phyloP scores from a whole-genome alignment of 2,797 vertebrate genomes.

The Sebastes elongatus region DNA sequence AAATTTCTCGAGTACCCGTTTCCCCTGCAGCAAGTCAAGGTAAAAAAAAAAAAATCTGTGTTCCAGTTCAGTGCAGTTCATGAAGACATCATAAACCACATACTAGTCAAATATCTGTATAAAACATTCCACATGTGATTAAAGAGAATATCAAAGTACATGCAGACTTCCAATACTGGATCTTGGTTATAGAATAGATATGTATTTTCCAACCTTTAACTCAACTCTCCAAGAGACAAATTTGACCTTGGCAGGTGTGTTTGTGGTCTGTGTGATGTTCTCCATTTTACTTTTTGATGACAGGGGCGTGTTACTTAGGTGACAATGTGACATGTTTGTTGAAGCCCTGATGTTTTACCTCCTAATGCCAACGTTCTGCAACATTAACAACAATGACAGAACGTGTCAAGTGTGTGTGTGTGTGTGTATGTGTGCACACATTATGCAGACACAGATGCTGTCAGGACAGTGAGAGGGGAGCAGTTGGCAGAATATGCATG shows the following conservation, averaged over 20 bases:
- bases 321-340: constrained; percentile 29
- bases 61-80: neutral
- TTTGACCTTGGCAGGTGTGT: neutral
- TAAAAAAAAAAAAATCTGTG: neutral
- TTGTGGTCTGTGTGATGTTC: neutral
- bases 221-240: neutral
- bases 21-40: neutral
- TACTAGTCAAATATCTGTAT: neutral
- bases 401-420: neutral
- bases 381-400: constrained; percentile 5
- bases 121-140: neutral
- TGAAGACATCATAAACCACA: neutral
- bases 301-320: neutral
- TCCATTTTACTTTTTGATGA: constrained; percentile 17
- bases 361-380: constrained; percentile 19
- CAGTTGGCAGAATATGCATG: constrained; percentile 47
- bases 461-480: constrained; percentile 33
- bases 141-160: neutral
- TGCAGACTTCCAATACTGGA: neutral
- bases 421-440: neutral
- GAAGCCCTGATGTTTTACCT: constrained; percentile 1
- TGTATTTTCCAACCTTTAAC: neutral
- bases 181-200: neutral
- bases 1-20: neutral
- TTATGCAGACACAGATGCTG: constrained; percentile 44